Evolutionary conservation across 2,797 vertebrate genomes (phyloP), one percentile per base, ranked within the genome.

Genomic region (Pygocentrus nattereri): DNA sequence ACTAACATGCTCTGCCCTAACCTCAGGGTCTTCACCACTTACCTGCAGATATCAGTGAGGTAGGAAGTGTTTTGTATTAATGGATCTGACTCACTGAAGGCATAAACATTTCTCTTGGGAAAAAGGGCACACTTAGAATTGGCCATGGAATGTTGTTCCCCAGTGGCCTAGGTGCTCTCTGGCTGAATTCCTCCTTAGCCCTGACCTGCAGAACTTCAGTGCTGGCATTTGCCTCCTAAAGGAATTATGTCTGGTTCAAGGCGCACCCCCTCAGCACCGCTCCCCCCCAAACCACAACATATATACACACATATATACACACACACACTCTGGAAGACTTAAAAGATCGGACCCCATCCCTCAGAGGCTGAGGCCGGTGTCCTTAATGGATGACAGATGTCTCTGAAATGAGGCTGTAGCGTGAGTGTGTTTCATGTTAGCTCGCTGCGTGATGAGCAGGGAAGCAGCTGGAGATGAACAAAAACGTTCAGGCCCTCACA

Each of bases 301-400:
- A 80, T 58, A 47, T 67, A 69, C 54, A 80, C 61, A 82, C 58
- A 77, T 49, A 49, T 30, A 59, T 52, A 68, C 58, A 49, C 25
- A 72, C 69, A 59, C 44, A 62, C 79, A 27, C 52, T 75, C 80
- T 64, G 56, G 41, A 82, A 79, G 74, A 74, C 79, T 65, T 79
- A 59, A 81, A 67, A 80, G 82, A 76, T 82, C 78, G 74, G 80
- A 77, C 83, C 73, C 76, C 74, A 75, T 80, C 83, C 79, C 50
- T 84, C 38, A 77, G 76, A 86, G 80, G 84, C 84, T 6, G 82
- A 82, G 88, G 86, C 74, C 80, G 56, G 83, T 86, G 89, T 91
- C 85, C 85, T 85, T 94, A 95, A 95, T 95, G 92, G 91, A 93
- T 92, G 92, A 93, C 94, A 95, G 93, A 94, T 95, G 93, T 94